Conservation (phyloP, 2,888 invertebrate species). For the Amphipoea lucens region DNA sequence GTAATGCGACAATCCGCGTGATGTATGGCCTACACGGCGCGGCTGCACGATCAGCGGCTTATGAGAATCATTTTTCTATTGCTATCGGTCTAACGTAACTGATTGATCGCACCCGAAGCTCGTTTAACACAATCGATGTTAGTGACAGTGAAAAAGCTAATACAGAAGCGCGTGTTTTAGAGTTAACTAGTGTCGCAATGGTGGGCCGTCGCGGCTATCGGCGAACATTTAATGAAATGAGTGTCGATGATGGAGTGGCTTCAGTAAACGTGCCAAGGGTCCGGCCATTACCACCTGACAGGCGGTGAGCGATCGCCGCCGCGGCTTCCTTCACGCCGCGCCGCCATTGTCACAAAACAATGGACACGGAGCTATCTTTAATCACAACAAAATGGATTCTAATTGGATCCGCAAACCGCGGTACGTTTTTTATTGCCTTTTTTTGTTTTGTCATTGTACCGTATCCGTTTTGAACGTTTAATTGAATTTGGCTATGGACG, state of each 20-base stretch:
- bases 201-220: constrained; percentile 77
- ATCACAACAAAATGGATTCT: constrained; percentile 87
- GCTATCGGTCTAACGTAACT: constrained; percentile 39
- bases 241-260: constrained; percentile 85
- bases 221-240: constrained; percentile 84
- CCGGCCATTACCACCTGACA: constrained; percentile 87
- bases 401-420: constrained; percentile 87
- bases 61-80: constrained; percentile 31
- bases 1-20: constrained; percentile 28
- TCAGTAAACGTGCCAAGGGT: constrained; percentile 75
- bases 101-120: constrained; percentile 51
- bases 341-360: constrained; percentile 86
- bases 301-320: constrained; percentile 84
- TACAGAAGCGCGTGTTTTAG: constrained; percentile 77
- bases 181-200: constrained; percentile 81
- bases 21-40: constrained; percentile 38
- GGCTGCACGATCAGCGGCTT: constrained; percentile 20
- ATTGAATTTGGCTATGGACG: constrained; percentile 36
- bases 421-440: constrained; percentile 68
- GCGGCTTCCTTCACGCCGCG: constrained; percentile 80
- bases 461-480: constrained; percentile 64
- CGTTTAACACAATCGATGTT: constrained; percentile 66
- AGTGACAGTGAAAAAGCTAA: constrained; percentile 68
- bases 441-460: constrained; percentile 71
- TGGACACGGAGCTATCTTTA: constrained; percentile 85